Evolutionary conservation across 2,113 vertebrate species (phyloP), one percentile per base, ranked within the genome.

Genomic region (Pterocles burchelli): DNA sequence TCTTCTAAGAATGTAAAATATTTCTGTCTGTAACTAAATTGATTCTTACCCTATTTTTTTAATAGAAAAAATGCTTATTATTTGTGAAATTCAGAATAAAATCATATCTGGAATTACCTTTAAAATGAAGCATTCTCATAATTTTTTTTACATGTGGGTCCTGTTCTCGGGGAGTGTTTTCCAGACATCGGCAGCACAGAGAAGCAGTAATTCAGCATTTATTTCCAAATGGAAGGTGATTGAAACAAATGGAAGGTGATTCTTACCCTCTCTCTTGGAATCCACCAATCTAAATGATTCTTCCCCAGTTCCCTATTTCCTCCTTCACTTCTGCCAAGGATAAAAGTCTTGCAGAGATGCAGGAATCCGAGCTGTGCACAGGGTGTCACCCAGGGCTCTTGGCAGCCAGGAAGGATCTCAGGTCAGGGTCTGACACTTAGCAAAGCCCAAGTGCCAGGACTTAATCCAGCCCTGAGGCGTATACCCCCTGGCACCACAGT

Each of bases 1-100:
- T 63, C 65, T 94, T 88, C 24, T 51, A 26, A 83, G 43, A 86
- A 55, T 93, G 94, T 93, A 90, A 85, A 85, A 83, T 95, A 86
- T 38, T 96, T 31, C 62, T 61, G n/a, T 18, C 61, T 85, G 57
- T 81, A 90, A 65, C 61, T 72, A 51, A 34, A 66, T 6, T 91
- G 73, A 88, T 84, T 78, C 75, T 81, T 79, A 72, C 15, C 6
- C 12, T 87, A 82, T 36, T 76, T 67, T 68, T 84, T 55, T 38
- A 38, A 82, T 77, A 80, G 84, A 54, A 17, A 17, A 94, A 76
- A 82, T 59, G 21, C 54, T 83, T 90, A 16, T 66, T 89, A 48
- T 93, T 83, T 96, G 75, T 95, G 74, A 95, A 70, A 79, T 81
- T 85, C 45, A 22, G 75, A 96, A 96, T 96, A 96, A 97, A 96